phyloP scores from a whole-genome alignment of 2,888 invertebrate species.

The Rhogogaster chlorosoma region DNA sequence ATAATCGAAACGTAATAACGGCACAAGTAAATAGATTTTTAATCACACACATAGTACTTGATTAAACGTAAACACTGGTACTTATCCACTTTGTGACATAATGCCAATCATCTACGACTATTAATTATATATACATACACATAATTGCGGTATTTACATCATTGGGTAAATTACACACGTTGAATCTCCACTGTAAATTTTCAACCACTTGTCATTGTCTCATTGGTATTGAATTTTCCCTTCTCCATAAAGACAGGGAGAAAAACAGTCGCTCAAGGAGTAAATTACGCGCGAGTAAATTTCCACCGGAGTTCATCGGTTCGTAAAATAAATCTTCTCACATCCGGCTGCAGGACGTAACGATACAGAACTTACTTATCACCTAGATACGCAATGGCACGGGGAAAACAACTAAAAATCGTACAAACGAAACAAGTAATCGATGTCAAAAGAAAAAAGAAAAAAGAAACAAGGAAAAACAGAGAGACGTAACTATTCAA shows the following conservation, averaged over 20 bases:
- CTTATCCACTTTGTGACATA: slow-evolving; percentile 36
- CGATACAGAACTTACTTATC: slow-evolving; percentile 5
- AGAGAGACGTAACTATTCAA: background rate
- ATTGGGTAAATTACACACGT: background rate
- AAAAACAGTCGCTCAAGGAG: background rate
- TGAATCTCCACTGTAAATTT: background rate
- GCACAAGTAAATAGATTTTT: slow-evolving; percentile 10
- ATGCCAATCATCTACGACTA: slow-evolving; percentile 21
- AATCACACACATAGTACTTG: slow-evolving; percentile 25
- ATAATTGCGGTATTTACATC: slow-evolving; percentile 41
- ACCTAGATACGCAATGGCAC: slow-evolving; percentile 46
- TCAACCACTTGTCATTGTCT: background rate
- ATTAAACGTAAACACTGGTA: slow-evolving; percentile 46
- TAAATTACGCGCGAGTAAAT: background rate
- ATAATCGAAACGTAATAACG: background rate
- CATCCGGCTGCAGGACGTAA: background rate
- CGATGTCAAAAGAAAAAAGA: background rate
- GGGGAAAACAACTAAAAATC: slow-evolving; percentile 18
- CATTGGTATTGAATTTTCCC: background rate
- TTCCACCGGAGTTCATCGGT: background rate
- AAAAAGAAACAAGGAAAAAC: background rate
- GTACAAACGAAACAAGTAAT: slow-evolving; percentile 8
- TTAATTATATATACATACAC: slow-evolving; percentile 32
- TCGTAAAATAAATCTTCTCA: background rate
- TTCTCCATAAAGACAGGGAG: background rate